Evolutionary conservation across 2,797 vertebrate genomes (phyloP).

Genomic region (Orientallactaga sibirica): DNA sequence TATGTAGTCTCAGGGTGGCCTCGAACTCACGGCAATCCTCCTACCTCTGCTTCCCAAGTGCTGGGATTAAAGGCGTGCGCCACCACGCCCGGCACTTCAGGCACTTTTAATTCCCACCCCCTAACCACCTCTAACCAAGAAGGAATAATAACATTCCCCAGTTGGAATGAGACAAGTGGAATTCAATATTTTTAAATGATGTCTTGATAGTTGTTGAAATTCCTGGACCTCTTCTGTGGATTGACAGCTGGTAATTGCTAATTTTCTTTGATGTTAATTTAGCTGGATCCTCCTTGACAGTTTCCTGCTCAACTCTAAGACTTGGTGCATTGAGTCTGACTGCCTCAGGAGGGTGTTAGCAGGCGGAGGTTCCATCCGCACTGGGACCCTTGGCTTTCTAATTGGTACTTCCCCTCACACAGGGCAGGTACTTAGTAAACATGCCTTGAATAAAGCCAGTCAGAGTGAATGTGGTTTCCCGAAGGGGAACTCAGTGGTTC

Average conservation of each 20-base stretch:
- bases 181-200: constrained; percentile 74
- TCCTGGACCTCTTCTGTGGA: constrained; percentile 41
- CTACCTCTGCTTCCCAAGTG: too few relatives aligned
- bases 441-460: fast-evolving
- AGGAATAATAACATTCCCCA: background rate
- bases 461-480: background rate
- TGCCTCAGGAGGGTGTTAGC: background rate
- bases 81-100: background rate
- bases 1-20: too few relatives aligned
- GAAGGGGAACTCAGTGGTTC: background rate
- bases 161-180: constrained; percentile 35
- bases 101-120: background rate
- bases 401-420: background rate
- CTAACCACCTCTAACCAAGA: background rate
- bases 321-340: background rate
- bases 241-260: constrained; percentile 69
- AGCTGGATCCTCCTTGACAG: background rate
- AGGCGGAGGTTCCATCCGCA: background rate
- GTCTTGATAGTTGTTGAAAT: constrained; percentile 71
- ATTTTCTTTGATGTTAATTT: constrained; percentile 70
- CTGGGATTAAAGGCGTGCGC: too few relatives aligned
- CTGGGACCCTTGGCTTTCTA: fast-evolving
- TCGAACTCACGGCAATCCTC: too few relatives aligned
- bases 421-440: background rate
- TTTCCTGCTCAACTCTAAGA: constrained; percentile 22